Evolutionary conservation across 2,113 vertebrate genomes (phyloP).

Genomic region (Catharus bicknelli): DNA sequence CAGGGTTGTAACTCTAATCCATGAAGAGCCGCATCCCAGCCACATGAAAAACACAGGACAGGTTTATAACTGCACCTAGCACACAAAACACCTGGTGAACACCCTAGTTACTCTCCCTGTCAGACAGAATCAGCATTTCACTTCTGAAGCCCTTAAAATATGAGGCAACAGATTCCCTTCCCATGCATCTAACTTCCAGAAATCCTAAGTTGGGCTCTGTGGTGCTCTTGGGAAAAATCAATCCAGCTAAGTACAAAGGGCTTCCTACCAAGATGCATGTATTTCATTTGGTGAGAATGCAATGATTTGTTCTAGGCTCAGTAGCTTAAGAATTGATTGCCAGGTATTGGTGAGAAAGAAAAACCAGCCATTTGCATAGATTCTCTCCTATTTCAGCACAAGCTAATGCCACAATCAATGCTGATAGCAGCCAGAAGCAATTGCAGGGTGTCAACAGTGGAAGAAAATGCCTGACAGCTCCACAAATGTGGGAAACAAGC

Average conservation of each 20-base stretch:
- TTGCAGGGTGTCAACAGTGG: neutral
- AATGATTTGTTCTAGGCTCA: neutral
- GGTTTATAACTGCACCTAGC: neutral
- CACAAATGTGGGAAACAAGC: neutral
- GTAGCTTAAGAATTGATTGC: neutral
- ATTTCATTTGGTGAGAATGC: neutral
- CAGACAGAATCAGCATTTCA: neutral
- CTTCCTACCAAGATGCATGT: neutral
- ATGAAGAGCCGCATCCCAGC: accelerated
- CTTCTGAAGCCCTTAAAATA: neutral
- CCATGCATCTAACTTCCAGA: neutral
- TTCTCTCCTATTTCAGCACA: neutral
- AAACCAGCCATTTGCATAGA: neutral
- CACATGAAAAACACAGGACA: neutral
- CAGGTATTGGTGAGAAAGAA: neutral
- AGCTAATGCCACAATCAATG: neutral
- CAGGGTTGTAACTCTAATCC: neutral
- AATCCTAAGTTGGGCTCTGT: accelerated
- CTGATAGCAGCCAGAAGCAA: neutral
- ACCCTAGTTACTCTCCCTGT: neutral
- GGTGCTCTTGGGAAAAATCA: neutral
- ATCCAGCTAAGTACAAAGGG: neutral
- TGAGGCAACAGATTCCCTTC: neutral
- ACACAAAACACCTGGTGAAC: neutral
- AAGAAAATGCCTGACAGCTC: neutral